These are phyloP conservation scores for Harpegnathos saltator DNA, from an alignment of 1,140 invertebrate species.

Conservation along the genomic window DNA sequence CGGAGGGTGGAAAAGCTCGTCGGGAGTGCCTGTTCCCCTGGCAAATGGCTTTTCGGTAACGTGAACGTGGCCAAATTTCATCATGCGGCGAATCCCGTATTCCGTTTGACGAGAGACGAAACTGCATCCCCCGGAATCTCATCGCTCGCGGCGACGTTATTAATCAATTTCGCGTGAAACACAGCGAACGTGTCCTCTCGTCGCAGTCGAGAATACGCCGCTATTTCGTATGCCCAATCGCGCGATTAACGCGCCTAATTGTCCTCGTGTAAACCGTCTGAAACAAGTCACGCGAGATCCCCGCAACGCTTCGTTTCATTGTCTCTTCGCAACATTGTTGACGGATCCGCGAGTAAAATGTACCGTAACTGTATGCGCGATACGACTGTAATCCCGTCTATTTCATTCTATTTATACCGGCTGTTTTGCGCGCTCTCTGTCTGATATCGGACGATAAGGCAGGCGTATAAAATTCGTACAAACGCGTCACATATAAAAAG, in stretches of 20 bases:
- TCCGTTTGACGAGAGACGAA: conserved; percentile 12
- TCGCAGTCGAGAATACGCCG: no score
- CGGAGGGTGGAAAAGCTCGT: conserved; percentile 65
- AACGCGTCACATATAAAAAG: not conserved
- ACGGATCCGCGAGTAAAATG: not conserved
- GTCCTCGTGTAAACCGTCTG: no score
- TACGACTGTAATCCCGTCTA: not conserved
- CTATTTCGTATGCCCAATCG: no score
- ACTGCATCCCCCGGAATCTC: not conserved
- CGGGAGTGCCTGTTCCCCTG: conserved; percentile 48
- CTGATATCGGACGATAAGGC: not conserved
- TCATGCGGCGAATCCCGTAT: conserved; percentile 22
- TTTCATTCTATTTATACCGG: not conserved
- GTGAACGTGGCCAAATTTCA: conserved; percentile 68
- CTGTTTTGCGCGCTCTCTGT: not conserved
- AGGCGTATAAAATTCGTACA: not conserved
- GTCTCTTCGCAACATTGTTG: not conserved
- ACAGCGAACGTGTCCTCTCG: no score
- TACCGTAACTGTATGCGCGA: not conserved
- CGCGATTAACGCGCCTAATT: no score
- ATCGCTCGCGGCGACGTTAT: not conserved
- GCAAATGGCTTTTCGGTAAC: conserved; percentile 63
- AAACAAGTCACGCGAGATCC: no score
- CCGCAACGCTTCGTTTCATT: no score
- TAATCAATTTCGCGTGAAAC: conserved; percentile 9